These are phyloP conservation scores for Cottoperca gobio DNA, from an alignment of 2,797 vertebrate genomes.

Conservation along the genomic window DNA sequence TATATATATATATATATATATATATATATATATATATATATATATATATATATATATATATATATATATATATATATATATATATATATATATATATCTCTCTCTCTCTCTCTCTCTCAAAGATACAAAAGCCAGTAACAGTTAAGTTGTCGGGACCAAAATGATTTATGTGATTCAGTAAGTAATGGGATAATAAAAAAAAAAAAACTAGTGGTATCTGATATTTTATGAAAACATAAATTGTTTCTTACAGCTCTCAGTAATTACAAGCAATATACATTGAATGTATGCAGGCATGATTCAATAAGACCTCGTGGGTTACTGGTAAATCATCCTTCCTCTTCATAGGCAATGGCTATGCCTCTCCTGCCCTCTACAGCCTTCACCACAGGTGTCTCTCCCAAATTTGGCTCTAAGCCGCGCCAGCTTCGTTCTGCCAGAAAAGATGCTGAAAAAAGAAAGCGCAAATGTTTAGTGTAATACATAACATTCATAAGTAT, in stretches of 20 bases:
- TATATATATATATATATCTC: no score
- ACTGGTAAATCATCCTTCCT: slow-evolving; percentile 78
- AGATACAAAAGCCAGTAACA: neutral
- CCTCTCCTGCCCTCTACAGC: slow-evolving; percentile 91
- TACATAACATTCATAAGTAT: neutral
- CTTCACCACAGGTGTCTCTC: slow-evolving; percentile 88
- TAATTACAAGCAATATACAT: slow-evolving; percentile 7
- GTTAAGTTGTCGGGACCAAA: neutral
- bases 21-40: no score
- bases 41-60: no score
- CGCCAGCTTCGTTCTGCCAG: slow-evolving; percentile 91
- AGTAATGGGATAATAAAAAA: neutral
- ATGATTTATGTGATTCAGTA: neutral
- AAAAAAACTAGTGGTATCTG: neutral
- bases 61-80: no score
- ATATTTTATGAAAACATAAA: slow-evolving; percentile 16
- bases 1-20: no score
- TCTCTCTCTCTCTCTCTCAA: no score
- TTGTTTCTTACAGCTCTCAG: neutral
- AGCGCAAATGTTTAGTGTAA: neutral
- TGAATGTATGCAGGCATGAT: neutral
- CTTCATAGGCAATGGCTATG: slow-evolving; percentile 95
- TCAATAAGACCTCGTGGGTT: slow-evolving; percentile 12
- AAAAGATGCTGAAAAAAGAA: slow-evolving; percentile 87
- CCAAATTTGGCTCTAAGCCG: slow-evolving; percentile 91